Conservation (phyloP, 2,888 invertebrate species). For the Theretra japonica region DNA sequence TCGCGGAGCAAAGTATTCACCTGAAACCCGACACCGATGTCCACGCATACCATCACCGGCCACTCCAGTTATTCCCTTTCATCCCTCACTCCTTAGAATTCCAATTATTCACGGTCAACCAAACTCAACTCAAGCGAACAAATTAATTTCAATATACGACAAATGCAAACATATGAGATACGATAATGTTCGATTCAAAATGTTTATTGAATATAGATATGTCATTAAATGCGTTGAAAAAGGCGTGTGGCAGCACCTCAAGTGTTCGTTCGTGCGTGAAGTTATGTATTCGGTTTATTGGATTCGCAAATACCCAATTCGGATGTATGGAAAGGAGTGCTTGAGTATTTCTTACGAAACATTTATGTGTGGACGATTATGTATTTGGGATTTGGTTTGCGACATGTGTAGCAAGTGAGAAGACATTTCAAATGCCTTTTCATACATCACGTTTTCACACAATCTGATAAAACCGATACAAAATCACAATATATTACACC, state of each 20-base stretch:
- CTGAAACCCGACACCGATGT: slow-evolving; percentile 30
- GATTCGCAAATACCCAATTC: not conserved
- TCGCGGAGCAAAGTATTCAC: slow-evolving; percentile 9
- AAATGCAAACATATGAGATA: not conserved
- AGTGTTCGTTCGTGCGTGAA: not conserved
- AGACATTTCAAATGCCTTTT: too few relatives aligned
- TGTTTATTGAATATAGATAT: slow-evolving; percentile 9
- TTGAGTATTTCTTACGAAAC: not conserved
- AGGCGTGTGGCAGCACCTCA: not conserved
- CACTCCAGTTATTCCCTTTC: slow-evolving; percentile 46
- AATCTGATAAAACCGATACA: too few relatives aligned
- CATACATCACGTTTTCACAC: too few relatives aligned
- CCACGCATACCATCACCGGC: slow-evolving; percentile 35
- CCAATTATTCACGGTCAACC: slow-evolving; percentile 40
- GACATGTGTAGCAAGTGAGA: too few relatives aligned
- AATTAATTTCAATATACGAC: not conserved
- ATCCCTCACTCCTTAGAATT: slow-evolving; percentile 36
- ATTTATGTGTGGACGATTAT: not conserved
- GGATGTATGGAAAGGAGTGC: not conserved
- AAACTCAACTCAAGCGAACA: not conserved
- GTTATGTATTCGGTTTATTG: slow-evolving; percentile 21
- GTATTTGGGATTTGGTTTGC: too few relatives aligned
- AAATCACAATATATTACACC: too few relatives aligned
- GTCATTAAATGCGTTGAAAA: not conserved
- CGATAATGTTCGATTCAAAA: not conserved